These are phyloP conservation scores for Bellardia bayeri DNA, from an alignment of 2,888 invertebrate genomes.

Conservation along the genomic window DNA sequence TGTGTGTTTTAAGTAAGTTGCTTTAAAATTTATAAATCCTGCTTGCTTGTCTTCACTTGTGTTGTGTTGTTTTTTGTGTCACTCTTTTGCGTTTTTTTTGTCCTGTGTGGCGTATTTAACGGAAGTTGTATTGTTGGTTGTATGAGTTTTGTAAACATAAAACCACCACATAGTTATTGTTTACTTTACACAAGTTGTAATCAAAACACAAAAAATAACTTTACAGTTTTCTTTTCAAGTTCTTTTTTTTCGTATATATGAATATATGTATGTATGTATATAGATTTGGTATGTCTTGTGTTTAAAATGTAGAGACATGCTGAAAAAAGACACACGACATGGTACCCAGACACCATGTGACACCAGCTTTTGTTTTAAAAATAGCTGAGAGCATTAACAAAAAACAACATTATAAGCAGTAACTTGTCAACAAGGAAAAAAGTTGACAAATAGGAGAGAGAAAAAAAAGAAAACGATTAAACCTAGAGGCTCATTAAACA, in stretches of 20 bases:
- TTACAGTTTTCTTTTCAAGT: constrained; percentile 42
- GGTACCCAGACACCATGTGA: constrained; percentile 72
- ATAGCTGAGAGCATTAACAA: constrained; percentile 27
- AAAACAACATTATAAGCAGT: constrained; percentile 36
- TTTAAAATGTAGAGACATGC: constrained; percentile 50
- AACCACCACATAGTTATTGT: constrained; percentile 59
- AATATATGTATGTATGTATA: no score
- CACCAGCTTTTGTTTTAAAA: constrained; percentile 61
- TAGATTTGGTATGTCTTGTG: constrained; percentile 63
- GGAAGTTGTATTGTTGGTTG: constrained; percentile 44
- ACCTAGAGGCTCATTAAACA: constrained; percentile 60
- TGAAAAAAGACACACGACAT: constrained; percentile 67
- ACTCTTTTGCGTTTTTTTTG: not conserved
- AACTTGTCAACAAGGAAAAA: constrained; percentile 52
- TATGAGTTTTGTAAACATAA: constrained; percentile 42
- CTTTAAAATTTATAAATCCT: constrained; percentile 54
- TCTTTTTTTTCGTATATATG: no score
- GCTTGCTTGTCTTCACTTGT: no score
- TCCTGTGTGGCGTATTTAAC: constrained; percentile 34
- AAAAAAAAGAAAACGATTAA: constrained; percentile 9
- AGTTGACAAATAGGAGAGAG: constrained; percentile 30
- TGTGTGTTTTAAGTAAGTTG: not conserved
- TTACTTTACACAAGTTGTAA: constrained; percentile 64
- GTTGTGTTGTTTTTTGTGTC: not conserved
- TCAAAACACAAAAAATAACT: constrained; percentile 54